Evolutionary conservation across 2,797 vertebrate species (phyloP), one percentile per base, ranked within the genome.

Genomic region (Cirrhinus molitorella): DNA sequence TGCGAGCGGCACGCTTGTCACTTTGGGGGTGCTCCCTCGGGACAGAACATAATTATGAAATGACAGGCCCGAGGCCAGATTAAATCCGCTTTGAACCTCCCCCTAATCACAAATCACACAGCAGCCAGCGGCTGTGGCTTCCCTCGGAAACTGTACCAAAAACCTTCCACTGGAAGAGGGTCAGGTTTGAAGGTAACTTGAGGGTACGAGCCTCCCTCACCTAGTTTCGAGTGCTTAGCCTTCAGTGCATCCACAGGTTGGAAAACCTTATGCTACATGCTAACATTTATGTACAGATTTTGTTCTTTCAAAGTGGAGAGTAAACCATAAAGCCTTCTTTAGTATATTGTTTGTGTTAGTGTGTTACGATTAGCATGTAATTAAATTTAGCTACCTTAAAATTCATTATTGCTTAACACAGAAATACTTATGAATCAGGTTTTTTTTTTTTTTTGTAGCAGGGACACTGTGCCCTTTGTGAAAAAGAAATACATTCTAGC

Each of bases 21-120:
- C 93, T 93, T 91, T 78, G 75, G 93, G 94, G 91, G 92, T 87
- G 88, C 72, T 94, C 94, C 92, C 94, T 55, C 82, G 94, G 92
- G 94, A 95, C 89, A 71, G 88, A 91, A 91, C 89, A 91, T 94
- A 96, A 96, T 96, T 95, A 96, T 92, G 91, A 93, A 90, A 92
- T 67, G 89, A 89, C 84, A 92, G 90, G 92, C 94, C 93, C 78
- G 87, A 91, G 93, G 94, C 91, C 91, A 91, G 86, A 83, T 93
- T 75, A 90, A 85, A 88, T 91, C 89, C 84, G 76, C 92, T 93
- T 88, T 81, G 91, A 93, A 93, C 93, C 93, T 92, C 93, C 92
- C 91, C 88, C 94, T 94, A 94, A 95, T 96, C 94, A 93, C 93
- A 93, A 93, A 93, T 91, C 92, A 92, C 90, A 65, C 31, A 86